phyloP scores from a whole-genome alignment of 64 coral and sea anemone genomes.

The Acropora yongei region DNA sequence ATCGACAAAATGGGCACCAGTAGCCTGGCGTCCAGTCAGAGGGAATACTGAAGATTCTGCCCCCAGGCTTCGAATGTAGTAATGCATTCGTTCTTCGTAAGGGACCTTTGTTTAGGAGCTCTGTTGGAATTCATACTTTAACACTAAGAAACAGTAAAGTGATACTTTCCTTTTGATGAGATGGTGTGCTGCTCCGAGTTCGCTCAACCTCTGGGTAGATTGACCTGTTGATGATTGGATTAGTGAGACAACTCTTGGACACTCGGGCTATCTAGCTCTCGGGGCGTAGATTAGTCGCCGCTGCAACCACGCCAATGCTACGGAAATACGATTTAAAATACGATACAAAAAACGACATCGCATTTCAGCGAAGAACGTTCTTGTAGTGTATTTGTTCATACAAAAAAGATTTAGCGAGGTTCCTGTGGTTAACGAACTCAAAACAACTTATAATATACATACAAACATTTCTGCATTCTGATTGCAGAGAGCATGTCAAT shows the following conservation, averaged over 20 bases:
- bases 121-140: background rate
- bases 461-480: no score
- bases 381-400: no score
- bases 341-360: no score
- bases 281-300: background rate
- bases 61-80: conserved; percentile 25
- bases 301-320: background rate
- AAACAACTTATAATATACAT: no score
- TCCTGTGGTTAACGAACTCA: no score
- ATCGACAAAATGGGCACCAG: conserved; percentile 2
- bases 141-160: background rate
- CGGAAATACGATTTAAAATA: no score
- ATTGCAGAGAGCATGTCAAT: no score
- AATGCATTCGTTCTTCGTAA: background rate
- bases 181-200: background rate
- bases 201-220: background rate
- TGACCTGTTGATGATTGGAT: background rate
- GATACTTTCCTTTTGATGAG: background rate
- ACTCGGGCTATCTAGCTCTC: background rate
- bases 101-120: background rate
- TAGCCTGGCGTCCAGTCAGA: background rate
- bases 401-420: no score
- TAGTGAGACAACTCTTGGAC: background rate
- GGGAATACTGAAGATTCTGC: background rate
- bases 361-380: background rate